A percentile compares a stretch with the other conserved stretches of the same genome.
These are phyloP conservation scores for Hermodice carunculata DNA, from an alignment of 2,888 invertebrate genomes.

Conservation along the genomic window DNA sequence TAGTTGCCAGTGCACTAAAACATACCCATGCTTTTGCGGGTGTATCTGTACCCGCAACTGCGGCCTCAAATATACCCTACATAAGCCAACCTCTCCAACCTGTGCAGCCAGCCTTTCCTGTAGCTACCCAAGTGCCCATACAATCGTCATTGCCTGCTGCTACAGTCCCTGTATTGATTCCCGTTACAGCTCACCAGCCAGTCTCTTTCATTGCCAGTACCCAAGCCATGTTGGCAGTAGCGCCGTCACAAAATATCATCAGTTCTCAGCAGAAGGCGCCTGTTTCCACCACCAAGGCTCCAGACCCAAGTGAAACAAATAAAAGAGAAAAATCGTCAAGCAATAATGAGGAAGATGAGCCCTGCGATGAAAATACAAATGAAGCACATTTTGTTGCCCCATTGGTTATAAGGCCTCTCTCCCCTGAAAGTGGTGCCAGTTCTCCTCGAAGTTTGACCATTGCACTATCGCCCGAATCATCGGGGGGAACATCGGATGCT, in stretches of 20 bases:
- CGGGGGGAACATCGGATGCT: too few species aligned
- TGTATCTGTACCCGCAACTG: too few species aligned
- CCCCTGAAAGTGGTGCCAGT: not conserved
- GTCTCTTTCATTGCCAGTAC: too few species aligned
- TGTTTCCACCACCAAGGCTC: not conserved
- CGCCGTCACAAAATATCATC: not conserved
- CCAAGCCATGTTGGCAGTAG: too few species aligned
- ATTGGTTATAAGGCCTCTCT: not conserved
- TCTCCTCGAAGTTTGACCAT: not conserved
- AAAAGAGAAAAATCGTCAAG: not conserved
- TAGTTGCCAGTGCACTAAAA: too few species aligned
- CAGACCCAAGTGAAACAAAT: not conserved
- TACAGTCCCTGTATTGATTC: not conserved
- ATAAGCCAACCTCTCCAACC: too few species aligned
- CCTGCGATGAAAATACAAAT: not conserved
- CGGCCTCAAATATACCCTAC: too few species aligned
- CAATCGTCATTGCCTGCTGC: not conserved
- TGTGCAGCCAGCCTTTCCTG: not conserved
- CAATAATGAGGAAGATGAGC: not conserved
- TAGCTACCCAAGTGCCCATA: not conserved
- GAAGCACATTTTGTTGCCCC: not conserved
- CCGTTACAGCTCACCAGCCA: not conserved
- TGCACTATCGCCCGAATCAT: too few species aligned
- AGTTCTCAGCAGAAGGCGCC: not conserved
- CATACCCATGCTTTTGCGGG: too few species aligned